A percentile compares a stretch with the other conserved stretches of the same genome.
Conservation (phyloP, 2,113 vertebrate genomes). For the Bubo bubo region DNA sequence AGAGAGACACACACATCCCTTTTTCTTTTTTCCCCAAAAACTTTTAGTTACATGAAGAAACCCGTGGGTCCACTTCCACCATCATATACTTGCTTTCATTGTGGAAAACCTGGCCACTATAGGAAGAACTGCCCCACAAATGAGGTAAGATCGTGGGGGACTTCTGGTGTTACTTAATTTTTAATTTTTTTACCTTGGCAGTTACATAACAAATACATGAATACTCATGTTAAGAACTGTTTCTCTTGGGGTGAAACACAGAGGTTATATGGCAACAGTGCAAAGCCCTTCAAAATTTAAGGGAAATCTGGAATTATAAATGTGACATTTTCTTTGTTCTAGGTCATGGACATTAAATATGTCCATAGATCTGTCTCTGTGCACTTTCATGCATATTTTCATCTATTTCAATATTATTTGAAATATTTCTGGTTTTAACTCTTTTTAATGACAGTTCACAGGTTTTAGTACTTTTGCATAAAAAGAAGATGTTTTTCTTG, state of each 20-base stretch:
- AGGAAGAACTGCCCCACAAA: conserved; percentile 90
- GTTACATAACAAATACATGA: background rate
- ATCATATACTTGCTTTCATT: conserved; percentile 90
- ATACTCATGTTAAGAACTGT: background rate
- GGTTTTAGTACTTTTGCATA: too few relatives aligned
- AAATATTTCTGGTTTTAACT: background rate
- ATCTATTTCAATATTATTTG: background rate
- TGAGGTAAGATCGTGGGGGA: conserved; percentile 75
- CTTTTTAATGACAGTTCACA: background rate
- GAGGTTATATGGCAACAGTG: background rate
- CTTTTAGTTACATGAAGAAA: conserved; percentile 87
- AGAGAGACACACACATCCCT: background rate
- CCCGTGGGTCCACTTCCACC: conserved; percentile 81
- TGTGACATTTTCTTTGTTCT: background rate
- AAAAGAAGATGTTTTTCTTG: too few relatives aligned
- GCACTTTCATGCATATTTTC: background rate
- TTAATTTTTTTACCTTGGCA: too few relatives aligned
- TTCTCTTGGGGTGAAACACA: background rate
- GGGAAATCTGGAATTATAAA: background rate
- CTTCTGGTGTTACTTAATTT: background rate
- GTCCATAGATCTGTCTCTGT: background rate
- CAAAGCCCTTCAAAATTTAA: background rate
- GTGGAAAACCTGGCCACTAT: conserved; percentile 90
- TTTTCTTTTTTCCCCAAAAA: background rate
- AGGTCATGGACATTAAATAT: background rate